Conservation (phyloP, 2,797 vertebrate genomes). For the Pitangus sulphuratus region DNA sequence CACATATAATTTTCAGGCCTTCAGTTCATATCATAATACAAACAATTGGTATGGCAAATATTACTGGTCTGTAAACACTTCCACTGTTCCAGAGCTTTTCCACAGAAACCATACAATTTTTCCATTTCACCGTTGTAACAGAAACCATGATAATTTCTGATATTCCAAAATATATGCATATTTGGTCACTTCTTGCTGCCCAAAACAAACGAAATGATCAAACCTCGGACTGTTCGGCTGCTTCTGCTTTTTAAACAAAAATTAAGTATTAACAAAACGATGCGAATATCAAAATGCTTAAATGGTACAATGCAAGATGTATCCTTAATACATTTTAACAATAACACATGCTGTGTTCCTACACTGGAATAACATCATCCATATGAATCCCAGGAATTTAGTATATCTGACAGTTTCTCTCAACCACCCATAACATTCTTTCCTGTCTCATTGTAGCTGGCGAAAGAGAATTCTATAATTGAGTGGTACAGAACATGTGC, state of each 20-base stretch:
- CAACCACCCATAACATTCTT: slow-evolving; percentile 90
- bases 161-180: slow-evolving; percentile 14
- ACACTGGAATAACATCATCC: slow-evolving; percentile 85
- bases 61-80: slow-evolving; percentile 64
- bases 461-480: slow-evolving; percentile 95
- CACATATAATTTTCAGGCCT: slow-evolving; percentile 69
- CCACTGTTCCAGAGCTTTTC: slow-evolving; percentile 23
- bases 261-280: slow-evolving; percentile 64
- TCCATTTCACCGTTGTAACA: slow-evolving; percentile 43
- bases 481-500: slow-evolving; percentile 97
- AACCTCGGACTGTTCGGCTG: slow-evolving; percentile 43
- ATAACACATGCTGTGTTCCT: slow-evolving; percentile 84
- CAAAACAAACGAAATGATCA: slow-evolving; percentile 48
- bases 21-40: slow-evolving; percentile 60
- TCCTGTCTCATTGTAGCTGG: slow-evolving; percentile 92
- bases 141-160: slow-evolving; percentile 45
- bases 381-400: slow-evolving; percentile 89
- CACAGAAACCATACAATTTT: slow-evolving; percentile 23
- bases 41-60: slow-evolving; percentile 71
- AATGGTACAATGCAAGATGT: slow-evolving; percentile 62
- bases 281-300: slow-evolving; percentile 60
- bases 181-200: slow-evolving; percentile 42
- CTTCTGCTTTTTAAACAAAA: slow-evolving; percentile 39
- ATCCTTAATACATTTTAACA: slow-evolving; percentile 73
- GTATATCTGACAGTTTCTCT: slow-evolving; percentile 89